Conservation (phyloP, 64 coral and sea anemone species). For the Montipora foliosa region DNA sequence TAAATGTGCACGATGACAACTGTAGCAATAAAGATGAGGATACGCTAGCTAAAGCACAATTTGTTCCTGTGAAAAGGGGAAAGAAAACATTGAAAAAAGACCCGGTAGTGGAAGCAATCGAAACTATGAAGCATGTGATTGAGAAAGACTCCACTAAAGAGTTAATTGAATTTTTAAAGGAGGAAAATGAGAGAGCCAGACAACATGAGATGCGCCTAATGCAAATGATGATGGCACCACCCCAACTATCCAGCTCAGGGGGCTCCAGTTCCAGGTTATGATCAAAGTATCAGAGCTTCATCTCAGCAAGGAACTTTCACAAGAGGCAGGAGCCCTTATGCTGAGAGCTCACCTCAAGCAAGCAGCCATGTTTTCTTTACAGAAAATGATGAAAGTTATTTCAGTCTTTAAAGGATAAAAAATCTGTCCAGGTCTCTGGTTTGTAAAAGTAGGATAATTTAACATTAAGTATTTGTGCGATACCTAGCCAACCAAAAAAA, state of each 20-base stretch:
- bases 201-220: not conserved
- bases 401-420: no score
- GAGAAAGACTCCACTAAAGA: not conserved
- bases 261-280: conserved; percentile 60
- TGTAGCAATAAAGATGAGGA: not conserved
- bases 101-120: not conserved
- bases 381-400: no score
- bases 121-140: not conserved
- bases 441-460: no score
- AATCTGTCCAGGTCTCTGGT: no score
- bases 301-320: conserved; percentile 48
- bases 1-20: not conserved
- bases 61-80: not conserved
- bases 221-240: no score
- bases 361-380: no score
- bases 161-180: not conserved
- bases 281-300: conserved; percentile 53
- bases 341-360: no score
- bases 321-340: not conserved
- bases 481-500: no score
- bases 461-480: no score
- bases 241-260: conserved; percentile 36
- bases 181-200: not conserved
- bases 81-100: not conserved
- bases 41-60: not conserved